Percentiles rank a stretch among this genome's conserved stretches.
Conservation (phyloP, 2,113 vertebrate genomes). For the Tetraodon nigroviridis region DNA sequence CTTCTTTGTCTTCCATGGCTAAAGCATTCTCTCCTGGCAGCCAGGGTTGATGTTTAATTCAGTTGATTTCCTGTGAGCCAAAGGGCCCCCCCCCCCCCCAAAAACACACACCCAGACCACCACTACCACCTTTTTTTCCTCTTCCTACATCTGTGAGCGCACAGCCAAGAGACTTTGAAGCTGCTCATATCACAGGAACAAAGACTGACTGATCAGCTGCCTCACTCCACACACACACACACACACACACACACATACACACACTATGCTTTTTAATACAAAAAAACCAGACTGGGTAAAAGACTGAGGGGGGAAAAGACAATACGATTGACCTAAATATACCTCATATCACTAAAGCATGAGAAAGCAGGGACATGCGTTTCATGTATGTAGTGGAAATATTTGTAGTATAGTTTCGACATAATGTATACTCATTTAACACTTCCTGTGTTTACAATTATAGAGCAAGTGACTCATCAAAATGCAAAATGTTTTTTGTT, state of each 20-base stretch:
- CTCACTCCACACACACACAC: constrained; percentile 61
- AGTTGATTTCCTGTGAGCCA: constrained; percentile 64
- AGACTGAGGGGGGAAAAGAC: constrained; percentile 38
- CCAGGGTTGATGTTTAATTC: constrained; percentile 71
- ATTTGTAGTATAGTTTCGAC: constrained; percentile 75
- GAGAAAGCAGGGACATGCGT: constrained; percentile 76
- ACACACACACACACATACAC: constrained; percentile 32
- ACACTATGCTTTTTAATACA: constrained; percentile 71
- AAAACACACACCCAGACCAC: neutral
- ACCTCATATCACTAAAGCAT: constrained; percentile 80
- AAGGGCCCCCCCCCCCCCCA: constrained; percentile 1
- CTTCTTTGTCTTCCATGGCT: constrained; percentile 72
- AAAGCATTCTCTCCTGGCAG: constrained; percentile 66
- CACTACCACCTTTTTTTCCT: neutral
- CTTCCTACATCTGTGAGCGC: constrained; percentile 56
- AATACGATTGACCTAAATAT: constrained; percentile 78
- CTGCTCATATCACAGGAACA: constrained; percentile 70
- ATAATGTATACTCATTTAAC: constrained; percentile 77
- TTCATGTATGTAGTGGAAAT: constrained; percentile 80
- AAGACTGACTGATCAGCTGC: constrained; percentile 68
- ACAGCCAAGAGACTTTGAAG: constrained; percentile 69
- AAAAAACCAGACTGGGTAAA: constrained; percentile 28
- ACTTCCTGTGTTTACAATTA: constrained; percentile 77
- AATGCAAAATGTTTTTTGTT: constrained; percentile 64
- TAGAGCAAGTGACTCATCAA: constrained; percentile 69